Evolutionary conservation across 2,797 vertebrate species (phyloP).

Genomic region (Siniperca undulata): DNA sequence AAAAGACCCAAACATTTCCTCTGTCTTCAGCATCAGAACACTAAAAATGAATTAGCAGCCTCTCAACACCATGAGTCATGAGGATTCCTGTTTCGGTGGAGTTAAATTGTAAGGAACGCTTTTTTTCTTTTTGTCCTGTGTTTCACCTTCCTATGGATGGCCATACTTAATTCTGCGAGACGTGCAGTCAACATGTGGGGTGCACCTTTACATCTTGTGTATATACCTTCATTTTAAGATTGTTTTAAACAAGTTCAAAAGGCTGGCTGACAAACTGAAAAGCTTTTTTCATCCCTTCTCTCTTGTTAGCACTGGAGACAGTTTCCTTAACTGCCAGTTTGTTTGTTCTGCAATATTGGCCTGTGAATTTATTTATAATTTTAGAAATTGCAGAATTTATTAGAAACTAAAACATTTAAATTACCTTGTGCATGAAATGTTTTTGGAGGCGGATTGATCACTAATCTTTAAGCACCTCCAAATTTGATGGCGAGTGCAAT

Average conservation of each 20-base stretch:
- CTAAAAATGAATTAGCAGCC: conserved; percentile 77
- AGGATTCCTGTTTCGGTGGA: conserved; percentile 77
- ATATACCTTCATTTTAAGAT: conserved; percentile 88
- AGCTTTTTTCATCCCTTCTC: conserved; percentile 34
- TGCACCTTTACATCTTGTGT: conserved; percentile 84
- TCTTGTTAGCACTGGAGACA: conserved; percentile 79
- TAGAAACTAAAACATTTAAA: conserved; percentile 61
- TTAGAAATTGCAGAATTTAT: conserved; percentile 71
- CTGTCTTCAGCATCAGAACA: conserved; percentile 83
- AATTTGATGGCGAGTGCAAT: conserved; percentile 64
- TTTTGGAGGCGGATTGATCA: conserved; percentile 53
- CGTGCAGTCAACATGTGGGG: conserved; percentile 69
- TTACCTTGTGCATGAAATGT: conserved; percentile 63
- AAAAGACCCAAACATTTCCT: conserved; percentile 79
- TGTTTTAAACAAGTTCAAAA: conserved; percentile 90
- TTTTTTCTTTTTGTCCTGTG: conserved; percentile 51
- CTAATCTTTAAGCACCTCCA: conserved; percentile 63
- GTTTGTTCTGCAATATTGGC: conserved; percentile 76
- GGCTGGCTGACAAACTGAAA: conserved; percentile 90
- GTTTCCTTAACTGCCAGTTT: conserved; percentile 66
- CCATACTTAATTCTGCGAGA: conserved; percentile 76
- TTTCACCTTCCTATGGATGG: conserved; percentile 79
- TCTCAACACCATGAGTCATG: conserved; percentile 67
- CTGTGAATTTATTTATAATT: conserved; percentile 82
- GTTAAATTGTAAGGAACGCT: conserved; percentile 53